A percentile compares a stretch with the other conserved stretches of the same genome.
These are phyloP conservation scores for Notothenia rossii DNA, from an alignment of 2,113 vertebrate genomes.

Conservation along the genomic window DNA sequence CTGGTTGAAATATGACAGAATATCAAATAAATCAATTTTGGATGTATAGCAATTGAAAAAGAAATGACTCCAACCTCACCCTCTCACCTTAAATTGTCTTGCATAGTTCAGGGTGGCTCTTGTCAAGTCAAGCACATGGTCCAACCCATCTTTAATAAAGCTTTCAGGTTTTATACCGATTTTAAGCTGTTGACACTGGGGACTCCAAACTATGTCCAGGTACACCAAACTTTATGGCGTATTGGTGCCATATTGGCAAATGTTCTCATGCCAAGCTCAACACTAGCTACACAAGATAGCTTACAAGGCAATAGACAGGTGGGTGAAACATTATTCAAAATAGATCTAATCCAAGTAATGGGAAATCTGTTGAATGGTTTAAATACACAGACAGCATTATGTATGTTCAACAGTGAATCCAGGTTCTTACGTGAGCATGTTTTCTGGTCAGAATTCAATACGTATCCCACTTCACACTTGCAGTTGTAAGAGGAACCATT, in stretches of 20 bases:
- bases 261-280: constrained; percentile 1
- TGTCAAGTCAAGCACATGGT: constrained; percentile 8
- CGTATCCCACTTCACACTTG: constrained; percentile 81
- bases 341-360: neutral
- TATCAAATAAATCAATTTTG: neutral
- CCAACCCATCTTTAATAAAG: neutral
- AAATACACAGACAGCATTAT: neutral
- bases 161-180: constrained; percentile 1
- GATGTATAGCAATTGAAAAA: neutral
- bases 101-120: neutral
- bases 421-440: constrained; percentile 82
- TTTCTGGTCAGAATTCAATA: constrained; percentile 83
- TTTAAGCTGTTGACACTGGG: constrained; percentile 6
- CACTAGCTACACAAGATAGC: neutral
- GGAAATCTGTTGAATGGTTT: neutral
- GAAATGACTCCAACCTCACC: neutral
- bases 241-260: neutral
- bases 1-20: neutral
- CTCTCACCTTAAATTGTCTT: neutral
- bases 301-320: neutral
- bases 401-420: neutral
- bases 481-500: constrained; percentile 72
- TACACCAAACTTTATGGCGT: neutral
- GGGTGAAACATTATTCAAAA: neutral
- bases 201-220: constrained; percentile 1